Evolutionary conservation across 1,140 invertebrate genomes (phyloP).

Genomic region (Akabosia matsudoensis): DNA sequence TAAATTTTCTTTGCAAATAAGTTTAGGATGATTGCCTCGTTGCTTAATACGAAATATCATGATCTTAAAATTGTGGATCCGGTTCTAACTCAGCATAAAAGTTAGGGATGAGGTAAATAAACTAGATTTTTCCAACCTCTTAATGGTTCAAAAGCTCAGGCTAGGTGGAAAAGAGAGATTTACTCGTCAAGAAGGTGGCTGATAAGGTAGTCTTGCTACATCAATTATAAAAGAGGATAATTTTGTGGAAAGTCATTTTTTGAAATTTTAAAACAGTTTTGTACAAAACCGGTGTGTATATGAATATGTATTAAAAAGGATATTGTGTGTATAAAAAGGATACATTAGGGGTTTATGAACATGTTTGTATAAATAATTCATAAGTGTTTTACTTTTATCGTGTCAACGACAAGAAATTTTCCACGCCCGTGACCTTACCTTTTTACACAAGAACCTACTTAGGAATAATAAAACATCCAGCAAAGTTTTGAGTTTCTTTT

Average conservation of each 20-base stretch:
- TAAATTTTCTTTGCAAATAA: too few species aligned
- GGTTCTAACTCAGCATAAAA: background rate
- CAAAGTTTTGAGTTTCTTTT: background rate
- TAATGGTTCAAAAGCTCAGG: background rate
- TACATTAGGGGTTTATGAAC: too few species aligned
- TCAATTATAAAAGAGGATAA: too few species aligned
- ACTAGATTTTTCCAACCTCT: background rate
- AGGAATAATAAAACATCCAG: background rate
- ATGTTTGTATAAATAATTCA: background rate
- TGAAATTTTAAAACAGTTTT: too few species aligned
- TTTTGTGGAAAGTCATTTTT: too few species aligned
- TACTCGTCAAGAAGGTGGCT: background rate
- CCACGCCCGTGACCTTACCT: constrained; percentile 14
- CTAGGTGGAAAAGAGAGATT: background rate
- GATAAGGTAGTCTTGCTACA: background rate
- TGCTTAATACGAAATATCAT: too few species aligned
- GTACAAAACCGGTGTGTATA: too few species aligned
- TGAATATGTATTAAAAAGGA: too few species aligned
- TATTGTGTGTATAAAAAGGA: too few species aligned
- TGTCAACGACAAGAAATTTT: background rate
- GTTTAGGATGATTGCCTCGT: too few species aligned
- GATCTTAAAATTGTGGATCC: background rate
- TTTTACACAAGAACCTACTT: background rate
- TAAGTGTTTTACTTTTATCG: background rate
- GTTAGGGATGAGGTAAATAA: background rate